Percentiles rank a stretch among this genome's conserved stretches.
Evolutionary conservation across 2,797 vertebrate species (phyloP).

Genomic region (Halcyon chelicuti): DNA sequence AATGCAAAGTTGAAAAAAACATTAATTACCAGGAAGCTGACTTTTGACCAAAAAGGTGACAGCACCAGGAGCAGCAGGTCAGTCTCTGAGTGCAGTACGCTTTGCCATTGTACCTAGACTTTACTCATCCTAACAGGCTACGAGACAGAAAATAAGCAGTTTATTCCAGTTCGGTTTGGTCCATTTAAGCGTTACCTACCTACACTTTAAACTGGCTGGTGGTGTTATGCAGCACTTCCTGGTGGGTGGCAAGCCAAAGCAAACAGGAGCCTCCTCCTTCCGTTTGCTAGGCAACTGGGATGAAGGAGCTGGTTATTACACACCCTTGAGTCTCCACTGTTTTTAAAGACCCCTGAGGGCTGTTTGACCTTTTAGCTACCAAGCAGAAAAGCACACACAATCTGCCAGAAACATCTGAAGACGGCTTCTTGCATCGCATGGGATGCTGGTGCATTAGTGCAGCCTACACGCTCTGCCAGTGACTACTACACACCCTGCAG

Average conservation of each 20-base stretch:
- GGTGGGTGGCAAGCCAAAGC: not conserved
- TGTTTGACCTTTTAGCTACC: not conserved
- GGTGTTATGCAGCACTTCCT: not conserved
- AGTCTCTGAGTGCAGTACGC: accelerated
- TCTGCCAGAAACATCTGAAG: not conserved
- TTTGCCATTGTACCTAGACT: not conserved
- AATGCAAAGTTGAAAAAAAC: not conserved
- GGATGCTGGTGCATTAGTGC: not conserved
- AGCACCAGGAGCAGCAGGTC: not conserved
- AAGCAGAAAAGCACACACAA: not conserved
- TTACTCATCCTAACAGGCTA: not conserved
- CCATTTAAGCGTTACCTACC: not conserved
- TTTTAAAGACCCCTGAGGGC: not conserved
- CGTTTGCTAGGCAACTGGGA: not conserved
- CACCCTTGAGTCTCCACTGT: not conserved
- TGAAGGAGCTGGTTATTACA: not conserved
- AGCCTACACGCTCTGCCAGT: not conserved
- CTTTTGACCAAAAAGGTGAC: not conserved
- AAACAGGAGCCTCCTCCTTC: not conserved
- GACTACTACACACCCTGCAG: not conserved
- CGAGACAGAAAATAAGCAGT: not conserved
- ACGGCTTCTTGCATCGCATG: not conserved
- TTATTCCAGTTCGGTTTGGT: not conserved
- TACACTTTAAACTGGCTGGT: not conserved
- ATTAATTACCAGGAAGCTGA: not conserved